Percentiles rank a stretch among this genome's conserved stretches.
These are phyloP conservation scores for Probaryconus sp. DNA, from an alignment of 1,140 invertebrate genomes.

Conservation along the genomic window DNA sequence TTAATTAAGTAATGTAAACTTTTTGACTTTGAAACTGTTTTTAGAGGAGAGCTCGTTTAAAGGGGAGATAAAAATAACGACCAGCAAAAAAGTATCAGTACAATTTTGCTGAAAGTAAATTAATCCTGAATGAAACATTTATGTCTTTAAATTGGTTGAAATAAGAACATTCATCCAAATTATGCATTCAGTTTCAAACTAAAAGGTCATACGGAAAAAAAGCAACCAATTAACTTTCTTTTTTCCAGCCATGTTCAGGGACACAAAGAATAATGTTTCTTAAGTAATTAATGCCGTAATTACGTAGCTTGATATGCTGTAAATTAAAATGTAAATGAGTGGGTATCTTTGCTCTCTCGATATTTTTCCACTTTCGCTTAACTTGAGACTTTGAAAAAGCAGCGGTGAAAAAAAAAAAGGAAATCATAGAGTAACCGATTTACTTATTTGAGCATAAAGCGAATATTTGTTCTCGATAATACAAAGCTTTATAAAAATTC, in stretches of 20 bases:
- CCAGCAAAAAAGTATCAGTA: too few relatives aligned
- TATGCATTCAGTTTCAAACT: not conserved
- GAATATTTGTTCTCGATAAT: constrained; percentile 35
- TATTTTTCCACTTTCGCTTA: not conserved
- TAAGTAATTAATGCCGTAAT: constrained; percentile 38
- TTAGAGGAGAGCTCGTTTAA: too few relatives aligned
- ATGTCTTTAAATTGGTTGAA: too few relatives aligned
- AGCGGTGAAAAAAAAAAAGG: constrained; percentile 10
- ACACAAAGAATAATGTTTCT: constrained; percentile 21
- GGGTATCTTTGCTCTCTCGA: constrained; percentile 8
- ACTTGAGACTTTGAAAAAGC: constrained; percentile 15
- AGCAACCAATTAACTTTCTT: constrained; percentile 23
- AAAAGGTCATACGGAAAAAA: constrained; percentile 14
- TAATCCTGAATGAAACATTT: too few relatives aligned
- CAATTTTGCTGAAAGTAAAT: too few relatives aligned
- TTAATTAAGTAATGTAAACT: too few relatives aligned
- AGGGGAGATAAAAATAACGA: too few relatives aligned
- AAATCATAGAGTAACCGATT: constrained; percentile 20
- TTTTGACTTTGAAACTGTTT: too few relatives aligned
- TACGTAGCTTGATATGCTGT: constrained; percentile 21
- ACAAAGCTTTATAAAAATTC: constrained; percentile 13
- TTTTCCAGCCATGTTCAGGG: not conserved
- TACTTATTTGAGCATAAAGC: constrained; percentile 22
- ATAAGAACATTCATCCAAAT: too few relatives aligned
- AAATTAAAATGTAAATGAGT: constrained; percentile 39